Evolutionary conservation across 30 jellyfish, hydroid and myxozoan species (phyloP).

Genomic region (Nemopilema nomurai): DNA sequence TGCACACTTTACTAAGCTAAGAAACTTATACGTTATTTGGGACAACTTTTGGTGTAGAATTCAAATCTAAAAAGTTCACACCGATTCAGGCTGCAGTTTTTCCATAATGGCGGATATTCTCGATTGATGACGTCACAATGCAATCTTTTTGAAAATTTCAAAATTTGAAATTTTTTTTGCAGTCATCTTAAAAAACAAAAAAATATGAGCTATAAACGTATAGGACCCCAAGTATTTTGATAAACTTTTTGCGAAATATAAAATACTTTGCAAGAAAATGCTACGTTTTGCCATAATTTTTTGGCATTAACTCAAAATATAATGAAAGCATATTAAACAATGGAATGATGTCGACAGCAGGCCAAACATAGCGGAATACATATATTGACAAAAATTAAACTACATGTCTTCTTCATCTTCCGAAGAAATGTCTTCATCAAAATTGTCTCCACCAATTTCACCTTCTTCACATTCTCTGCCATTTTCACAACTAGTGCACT

Average conservation of each 20-base stretch:
- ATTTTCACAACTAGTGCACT: constrained; percentile 22
- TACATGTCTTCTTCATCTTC: not conserved
- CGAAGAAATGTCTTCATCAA: constrained; percentile 17
- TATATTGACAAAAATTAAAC: not conserved
- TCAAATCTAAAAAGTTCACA: constrained; percentile 28
- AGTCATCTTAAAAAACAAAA: constrained; percentile 12
- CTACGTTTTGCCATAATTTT: not conserved
- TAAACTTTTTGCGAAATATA: constrained; percentile 14
- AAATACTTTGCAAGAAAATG: not conserved
- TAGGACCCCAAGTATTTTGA: constrained; percentile 13
- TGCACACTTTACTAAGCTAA: constrained; percentile 33
- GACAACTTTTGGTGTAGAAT: constrained; percentile 32
- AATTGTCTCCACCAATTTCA: constrained; percentile 13
- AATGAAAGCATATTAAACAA: not conserved
- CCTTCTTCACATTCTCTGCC: constrained; percentile 1
- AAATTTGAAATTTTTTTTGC: constrained; percentile 12
- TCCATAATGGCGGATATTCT: constrained; percentile 33
- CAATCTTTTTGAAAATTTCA: constrained; percentile 10
- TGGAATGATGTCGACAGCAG: not conserved
- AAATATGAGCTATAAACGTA: constrained; percentile 15
- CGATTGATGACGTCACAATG: constrained; percentile 23
- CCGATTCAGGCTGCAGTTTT: constrained; percentile 35
- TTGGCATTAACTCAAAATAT: not conserved
- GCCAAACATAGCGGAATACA: not conserved
- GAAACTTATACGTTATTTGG: constrained; percentile 3